Evolutionary conservation across 2,888 invertebrate species (phyloP).

Genomic region (Synergus itoensis): DNA sequence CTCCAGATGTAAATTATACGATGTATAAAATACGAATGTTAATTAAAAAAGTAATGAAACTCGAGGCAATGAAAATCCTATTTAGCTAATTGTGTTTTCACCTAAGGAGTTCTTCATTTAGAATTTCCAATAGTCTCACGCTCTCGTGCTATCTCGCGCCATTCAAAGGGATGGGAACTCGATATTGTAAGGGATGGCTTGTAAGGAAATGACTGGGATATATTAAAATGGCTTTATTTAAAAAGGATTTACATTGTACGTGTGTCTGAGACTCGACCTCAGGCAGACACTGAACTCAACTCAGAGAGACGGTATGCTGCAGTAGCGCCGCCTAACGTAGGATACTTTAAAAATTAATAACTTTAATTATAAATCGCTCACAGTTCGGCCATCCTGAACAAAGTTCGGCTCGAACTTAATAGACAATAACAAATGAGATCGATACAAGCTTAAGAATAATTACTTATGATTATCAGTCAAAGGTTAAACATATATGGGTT

Average conservation of each 20-base stretch:
- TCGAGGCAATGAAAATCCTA: slow-evolving; percentile 18
- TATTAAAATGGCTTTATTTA: not conserved
- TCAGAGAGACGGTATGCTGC: not conserved
- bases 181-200: too few relatives aligned
- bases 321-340: too few relatives aligned
- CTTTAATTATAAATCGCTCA: not conserved
- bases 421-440: too few relatives aligned
- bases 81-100: slow-evolving; percentile 40
- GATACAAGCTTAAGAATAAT: too few relatives aligned
- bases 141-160: slow-evolving; percentile 31
- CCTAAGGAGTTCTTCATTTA: slow-evolving; percentile 40
- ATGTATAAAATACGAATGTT: slow-evolving; percentile 29
- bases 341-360: too few relatives aligned
- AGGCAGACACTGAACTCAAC: not conserved
- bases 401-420: too few relatives aligned
- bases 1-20: not conserved
- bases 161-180: slow-evolving; percentile 30
- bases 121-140: slow-evolving; percentile 40
- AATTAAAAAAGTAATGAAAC: slow-evolving; percentile 35
- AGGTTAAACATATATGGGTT: too few relatives aligned
- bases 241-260: not conserved
- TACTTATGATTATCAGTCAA: too few relatives aligned
- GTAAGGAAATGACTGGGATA: not conserved
- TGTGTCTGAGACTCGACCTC: not conserved
- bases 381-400: too few relatives aligned